phyloP scores from a whole-genome alignment of 2,888 invertebrate genomes.

The Slavum lentiscoides region DNA sequence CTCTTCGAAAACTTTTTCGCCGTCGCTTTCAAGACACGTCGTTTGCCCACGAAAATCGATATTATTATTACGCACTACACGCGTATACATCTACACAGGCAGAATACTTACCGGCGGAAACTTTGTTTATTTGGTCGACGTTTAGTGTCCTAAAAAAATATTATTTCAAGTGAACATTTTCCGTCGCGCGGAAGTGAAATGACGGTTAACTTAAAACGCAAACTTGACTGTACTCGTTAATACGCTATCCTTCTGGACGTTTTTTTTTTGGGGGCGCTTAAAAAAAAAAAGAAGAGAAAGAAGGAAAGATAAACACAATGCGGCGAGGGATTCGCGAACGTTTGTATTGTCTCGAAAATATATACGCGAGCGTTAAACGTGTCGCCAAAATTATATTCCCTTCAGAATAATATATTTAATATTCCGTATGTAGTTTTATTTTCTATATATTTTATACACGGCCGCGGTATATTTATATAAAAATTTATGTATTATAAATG shows the following conservation, averaged over 20 bases:
- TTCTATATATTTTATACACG: too few species aligned
- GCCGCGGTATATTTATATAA: too few species aligned
- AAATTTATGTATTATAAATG: too few species aligned
- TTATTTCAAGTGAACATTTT: conserved; percentile 18
- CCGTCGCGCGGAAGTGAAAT: conserved; percentile 16
- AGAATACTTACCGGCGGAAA: conserved; percentile 15
- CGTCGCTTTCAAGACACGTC: conserved; percentile 1
- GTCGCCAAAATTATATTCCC: too few species aligned
- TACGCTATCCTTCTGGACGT: neutral
- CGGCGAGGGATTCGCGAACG: too few species aligned
- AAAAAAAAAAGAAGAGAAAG: neutral
- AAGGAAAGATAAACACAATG: conserved; percentile 5
- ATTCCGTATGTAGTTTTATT: too few species aligned
- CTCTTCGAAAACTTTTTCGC: neutral
- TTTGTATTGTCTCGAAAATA: too few species aligned
- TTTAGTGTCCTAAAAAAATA: conserved; percentile 38
- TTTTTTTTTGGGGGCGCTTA: neutral
- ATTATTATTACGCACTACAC: neutral
- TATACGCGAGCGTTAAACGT: too few species aligned
- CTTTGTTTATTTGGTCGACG: conserved; percentile 25
- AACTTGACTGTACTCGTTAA: conserved; percentile 29
- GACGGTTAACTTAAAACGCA: conserved; percentile 40
- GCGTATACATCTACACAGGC: too few species aligned
- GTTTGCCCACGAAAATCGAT: conserved; percentile 24
- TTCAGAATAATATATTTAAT: too few species aligned